These are phyloP conservation scores for Tricholaema leucomelas DNA, from an alignment of 2,113 vertebrate genomes.

Conservation along the genomic window DNA sequence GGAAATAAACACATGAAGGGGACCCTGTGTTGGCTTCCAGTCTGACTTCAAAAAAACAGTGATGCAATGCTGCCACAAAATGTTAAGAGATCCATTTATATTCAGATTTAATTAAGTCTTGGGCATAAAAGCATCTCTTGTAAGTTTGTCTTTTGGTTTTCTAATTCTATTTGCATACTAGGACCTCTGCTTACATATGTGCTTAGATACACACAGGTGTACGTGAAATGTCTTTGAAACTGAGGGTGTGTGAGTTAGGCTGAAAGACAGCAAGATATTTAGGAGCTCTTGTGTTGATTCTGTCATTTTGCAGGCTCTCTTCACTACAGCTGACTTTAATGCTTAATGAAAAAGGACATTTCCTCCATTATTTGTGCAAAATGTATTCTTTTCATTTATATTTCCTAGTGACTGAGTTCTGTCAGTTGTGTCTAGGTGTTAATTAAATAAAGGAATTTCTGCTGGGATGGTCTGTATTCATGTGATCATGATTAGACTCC, in stretches of 20 bases:
- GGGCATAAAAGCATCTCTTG: background rate
- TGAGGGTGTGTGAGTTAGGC: background rate
- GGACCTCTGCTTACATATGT: background rate
- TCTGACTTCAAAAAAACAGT: background rate
- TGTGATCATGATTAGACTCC: background rate
- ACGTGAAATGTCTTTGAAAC: background rate
- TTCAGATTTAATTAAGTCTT: background rate
- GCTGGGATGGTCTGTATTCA: background rate
- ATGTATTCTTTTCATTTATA: background rate
- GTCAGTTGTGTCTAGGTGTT: background rate
- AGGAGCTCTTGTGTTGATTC: background rate
- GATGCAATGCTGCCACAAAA: background rate
- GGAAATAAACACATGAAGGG: background rate
- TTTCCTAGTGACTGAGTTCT: background rate
- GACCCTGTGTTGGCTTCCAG: background rate
- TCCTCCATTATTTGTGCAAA: background rate
- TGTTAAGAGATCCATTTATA: background rate
- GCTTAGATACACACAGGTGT: background rate
- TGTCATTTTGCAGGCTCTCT: background rate
- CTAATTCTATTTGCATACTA: background rate
- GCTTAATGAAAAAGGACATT: background rate
- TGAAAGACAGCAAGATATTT: background rate
- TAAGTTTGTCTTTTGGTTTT: background rate
- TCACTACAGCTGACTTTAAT: background rate
- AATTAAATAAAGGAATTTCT: conserved; percentile 46